Percentiles rank a stretch among this genome's conserved stretches.
phyloP scores from a whole-genome alignment of 1,140 invertebrate species.

The Conus betulinus region DNA sequence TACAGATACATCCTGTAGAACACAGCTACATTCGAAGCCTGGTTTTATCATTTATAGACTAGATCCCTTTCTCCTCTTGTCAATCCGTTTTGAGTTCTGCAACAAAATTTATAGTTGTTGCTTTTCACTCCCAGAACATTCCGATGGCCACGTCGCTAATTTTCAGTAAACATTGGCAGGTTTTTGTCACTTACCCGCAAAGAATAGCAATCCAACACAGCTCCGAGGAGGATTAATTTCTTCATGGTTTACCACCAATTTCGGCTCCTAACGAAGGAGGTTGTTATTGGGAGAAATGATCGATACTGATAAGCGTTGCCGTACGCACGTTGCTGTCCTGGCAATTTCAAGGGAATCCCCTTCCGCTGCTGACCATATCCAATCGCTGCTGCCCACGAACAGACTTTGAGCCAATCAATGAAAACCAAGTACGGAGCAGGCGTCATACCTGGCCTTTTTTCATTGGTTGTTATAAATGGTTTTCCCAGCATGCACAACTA shows the following conservation, averaged over 20 bases:
- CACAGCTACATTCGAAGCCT: too few species aligned
- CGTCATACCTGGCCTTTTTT: slow-evolving; percentile 60
- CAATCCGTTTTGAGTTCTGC: too few species aligned
- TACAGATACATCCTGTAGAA: too few species aligned
- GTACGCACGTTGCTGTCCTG: slow-evolving; percentile 13
- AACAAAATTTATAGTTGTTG: too few species aligned
- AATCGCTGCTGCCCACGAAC: slow-evolving; percentile 63
- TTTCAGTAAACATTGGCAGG: not conserved
- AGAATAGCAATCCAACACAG: slow-evolving; percentile 63
- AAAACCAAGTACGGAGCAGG: slow-evolving; percentile 59
- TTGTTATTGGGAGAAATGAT: not conserved
- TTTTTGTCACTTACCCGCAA: slow-evolving; percentile 58
- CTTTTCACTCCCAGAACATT: too few species aligned
- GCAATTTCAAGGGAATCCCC: slow-evolving; percentile 55
- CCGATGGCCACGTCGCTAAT: too few species aligned
- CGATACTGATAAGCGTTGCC: not conserved
- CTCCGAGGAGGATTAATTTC: slow-evolving; percentile 60
- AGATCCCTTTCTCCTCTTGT: too few species aligned
- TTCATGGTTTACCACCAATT: slow-evolving; percentile 54
- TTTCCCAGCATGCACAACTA: slow-evolving; percentile 7
- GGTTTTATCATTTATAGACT: too few species aligned
- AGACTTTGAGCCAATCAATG: slow-evolving; percentile 56
- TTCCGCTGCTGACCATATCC: slow-evolving; percentile 50
- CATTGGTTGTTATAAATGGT: slow-evolving; percentile 34
- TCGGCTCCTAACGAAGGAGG: slow-evolving; percentile 13